Percentiles rank a stretch among this genome's conserved stretches.
Conservation (phyloP, 1,140 invertebrate species). For the Brachionus paranguensis region DNA sequence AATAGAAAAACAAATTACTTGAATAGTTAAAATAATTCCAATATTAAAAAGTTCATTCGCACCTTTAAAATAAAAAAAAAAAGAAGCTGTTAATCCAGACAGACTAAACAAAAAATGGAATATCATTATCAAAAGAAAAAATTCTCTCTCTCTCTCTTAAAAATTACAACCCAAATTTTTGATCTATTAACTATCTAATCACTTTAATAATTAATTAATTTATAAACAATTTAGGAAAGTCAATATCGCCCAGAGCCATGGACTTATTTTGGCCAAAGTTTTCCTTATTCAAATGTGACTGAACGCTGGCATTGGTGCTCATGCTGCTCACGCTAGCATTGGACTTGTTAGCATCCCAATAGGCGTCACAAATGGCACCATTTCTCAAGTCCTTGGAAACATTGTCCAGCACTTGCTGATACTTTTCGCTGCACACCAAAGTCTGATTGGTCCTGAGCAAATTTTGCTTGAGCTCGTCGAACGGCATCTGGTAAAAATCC, state of each 20-base stretch:
- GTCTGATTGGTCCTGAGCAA: background rate
- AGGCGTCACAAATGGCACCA: background rate
- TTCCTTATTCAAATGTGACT: background rate
- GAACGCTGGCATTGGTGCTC: background rate
- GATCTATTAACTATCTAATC: background rate
- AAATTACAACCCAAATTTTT: background rate
- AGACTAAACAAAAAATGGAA: background rate
- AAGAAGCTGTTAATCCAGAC: background rate
- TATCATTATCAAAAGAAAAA: background rate
- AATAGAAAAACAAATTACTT: background rate
- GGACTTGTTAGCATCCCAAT: background rate
- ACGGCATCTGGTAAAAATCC: conserved; percentile 5
- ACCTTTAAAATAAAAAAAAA: background rate
- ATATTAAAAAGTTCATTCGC: background rate
- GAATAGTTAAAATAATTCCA: background rate
- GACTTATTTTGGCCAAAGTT: background rate
- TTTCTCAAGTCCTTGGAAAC: background rate
- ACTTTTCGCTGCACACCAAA: conserved; percentile 2
- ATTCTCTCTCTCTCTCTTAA: background rate
- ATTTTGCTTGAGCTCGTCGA: conserved; percentile 16
- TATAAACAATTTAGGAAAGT: conserved; percentile 26
- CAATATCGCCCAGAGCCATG: conserved; percentile 6
- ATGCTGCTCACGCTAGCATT: background rate
- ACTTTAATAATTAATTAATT: background rate
- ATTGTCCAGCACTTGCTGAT: conserved; percentile 29